Percentiles rank a stretch among this genome's conserved stretches.
Conservation (phyloP, 2,113 vertebrate genomes). For the Ursus arctos region DNA sequence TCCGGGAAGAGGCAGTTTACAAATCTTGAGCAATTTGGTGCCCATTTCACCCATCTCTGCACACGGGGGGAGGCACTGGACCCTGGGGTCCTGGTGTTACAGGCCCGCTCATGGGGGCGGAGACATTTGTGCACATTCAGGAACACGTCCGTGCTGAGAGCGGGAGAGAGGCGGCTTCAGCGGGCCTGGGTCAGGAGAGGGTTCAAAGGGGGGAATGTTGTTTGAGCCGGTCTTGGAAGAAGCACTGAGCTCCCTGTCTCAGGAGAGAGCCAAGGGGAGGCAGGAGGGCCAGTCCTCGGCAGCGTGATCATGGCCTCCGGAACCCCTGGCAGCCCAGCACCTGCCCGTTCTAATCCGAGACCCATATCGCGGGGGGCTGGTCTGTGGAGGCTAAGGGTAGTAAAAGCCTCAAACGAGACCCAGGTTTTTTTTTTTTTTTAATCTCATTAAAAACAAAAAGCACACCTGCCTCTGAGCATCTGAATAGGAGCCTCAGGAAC, state of each 20-base stretch:
- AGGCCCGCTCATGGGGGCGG: neutral
- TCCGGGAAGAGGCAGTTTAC: neutral
- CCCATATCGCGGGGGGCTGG: neutral
- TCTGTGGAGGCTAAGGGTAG: neutral
- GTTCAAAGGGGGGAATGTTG: fast-evolving
- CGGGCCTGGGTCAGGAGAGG: neutral
- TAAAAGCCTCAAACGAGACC: neutral
- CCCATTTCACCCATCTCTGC: neutral
- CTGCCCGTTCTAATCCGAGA: fast-evolving
- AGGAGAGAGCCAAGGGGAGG: neutral
- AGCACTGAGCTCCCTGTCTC: neutral
- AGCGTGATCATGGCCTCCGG: fast-evolving
- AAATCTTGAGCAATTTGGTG: neutral
- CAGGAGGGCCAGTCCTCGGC: neutral
- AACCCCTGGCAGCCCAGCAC: fast-evolving
- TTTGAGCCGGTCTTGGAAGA: neutral
- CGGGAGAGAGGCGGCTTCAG: fast-evolving
- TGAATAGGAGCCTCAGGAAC: conserved; percentile 9
- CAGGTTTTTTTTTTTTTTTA: no score
- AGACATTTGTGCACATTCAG: fast-evolving
- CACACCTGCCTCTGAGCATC: neutral
- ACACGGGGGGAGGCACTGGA: fast-evolving
- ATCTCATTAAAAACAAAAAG: conserved; percentile 43
- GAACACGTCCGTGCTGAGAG: neutral
- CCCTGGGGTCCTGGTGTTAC: fast-evolving